These are phyloP conservation scores for Bradypus variegatus DNA, from an alignment of 2,797 vertebrate genomes.

Conservation along the genomic window DNA sequence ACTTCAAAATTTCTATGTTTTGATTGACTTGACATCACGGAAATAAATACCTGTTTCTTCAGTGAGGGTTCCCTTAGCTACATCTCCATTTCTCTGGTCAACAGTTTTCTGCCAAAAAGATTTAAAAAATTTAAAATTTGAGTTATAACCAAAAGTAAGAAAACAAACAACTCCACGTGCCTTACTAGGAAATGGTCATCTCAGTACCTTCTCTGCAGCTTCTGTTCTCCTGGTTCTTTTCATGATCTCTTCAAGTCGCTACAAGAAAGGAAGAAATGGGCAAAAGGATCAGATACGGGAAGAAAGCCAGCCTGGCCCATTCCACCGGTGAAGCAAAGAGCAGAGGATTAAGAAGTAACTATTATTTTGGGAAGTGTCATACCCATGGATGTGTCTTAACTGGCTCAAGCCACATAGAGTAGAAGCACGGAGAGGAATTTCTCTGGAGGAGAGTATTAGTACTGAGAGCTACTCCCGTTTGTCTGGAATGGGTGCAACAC, in stretches of 20 bases:
- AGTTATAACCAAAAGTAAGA: constrained; percentile 5
- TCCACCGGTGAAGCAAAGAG: not conserved
- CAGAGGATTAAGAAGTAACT: not conserved
- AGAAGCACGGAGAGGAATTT: not conserved
- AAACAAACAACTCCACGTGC: not conserved
- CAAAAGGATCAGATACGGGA: not conserved
- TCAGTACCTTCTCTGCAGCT: constrained; percentile 81
- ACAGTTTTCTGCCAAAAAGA: constrained; percentile 77
- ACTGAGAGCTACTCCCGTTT: not conserved
- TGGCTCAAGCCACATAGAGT: not conserved
- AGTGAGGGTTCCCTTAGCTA: constrained; percentile 67
- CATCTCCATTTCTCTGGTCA: constrained; percentile 84
- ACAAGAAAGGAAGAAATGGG: constrained; percentile 44
- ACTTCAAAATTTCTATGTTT: not conserved
- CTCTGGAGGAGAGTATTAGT: not conserved
- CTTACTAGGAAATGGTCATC: not conserved
- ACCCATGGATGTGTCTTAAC: not conserved
- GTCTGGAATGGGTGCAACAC: not conserved
- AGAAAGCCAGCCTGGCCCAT: not conserved
- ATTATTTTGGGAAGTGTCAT: not conserved
- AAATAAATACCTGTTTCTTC: constrained; percentile 75
- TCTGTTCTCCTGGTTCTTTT: constrained; percentile 93
- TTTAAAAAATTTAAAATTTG: constrained; percentile 41
- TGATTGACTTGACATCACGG: not conserved
- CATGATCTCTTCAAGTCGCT: constrained; percentile 99